These are phyloP conservation scores for Clinocottus analis DNA, from an alignment of 2,113 vertebrate genomes.

Conservation along the genomic window DNA sequence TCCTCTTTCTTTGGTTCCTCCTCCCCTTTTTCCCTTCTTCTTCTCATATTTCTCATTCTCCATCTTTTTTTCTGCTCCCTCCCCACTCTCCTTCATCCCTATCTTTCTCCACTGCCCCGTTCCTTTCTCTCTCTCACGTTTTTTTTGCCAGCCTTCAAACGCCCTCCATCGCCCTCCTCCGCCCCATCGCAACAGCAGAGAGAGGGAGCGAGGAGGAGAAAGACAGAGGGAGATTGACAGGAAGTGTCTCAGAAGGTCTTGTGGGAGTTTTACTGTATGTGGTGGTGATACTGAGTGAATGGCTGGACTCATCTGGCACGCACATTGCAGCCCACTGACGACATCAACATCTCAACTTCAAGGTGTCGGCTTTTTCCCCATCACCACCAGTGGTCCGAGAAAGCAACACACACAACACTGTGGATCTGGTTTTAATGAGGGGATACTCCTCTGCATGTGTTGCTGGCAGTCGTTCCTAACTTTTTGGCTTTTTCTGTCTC, in stretches of 20 bases:
- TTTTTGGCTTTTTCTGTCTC: neutral
- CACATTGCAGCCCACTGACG: slow-evolving; percentile 60
- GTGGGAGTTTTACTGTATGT: slow-evolving; percentile 23
- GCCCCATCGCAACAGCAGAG: slow-evolving; percentile 29
- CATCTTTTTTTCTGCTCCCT: slow-evolving; percentile 41
- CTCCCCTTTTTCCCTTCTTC: no score
- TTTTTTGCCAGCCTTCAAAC: slow-evolving; percentile 44
- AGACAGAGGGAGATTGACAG: slow-evolving; percentile 39
- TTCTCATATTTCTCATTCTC: slow-evolving; percentile 49
- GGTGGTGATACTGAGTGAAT: slow-evolving; percentile 44
- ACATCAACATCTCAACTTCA: slow-evolving; percentile 25
- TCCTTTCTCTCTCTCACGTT: slow-evolving; percentile 1
- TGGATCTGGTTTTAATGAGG: slow-evolving; percentile 38
- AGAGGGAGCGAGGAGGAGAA: slow-evolving; percentile 9
- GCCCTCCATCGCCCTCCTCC: slow-evolving; percentile 14
- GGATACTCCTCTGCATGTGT: slow-evolving; percentile 24
- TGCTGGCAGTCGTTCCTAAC: neutral
- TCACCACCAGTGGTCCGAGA: slow-evolving; percentile 15
- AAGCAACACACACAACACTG: slow-evolving; percentile 1
- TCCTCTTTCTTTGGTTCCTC: slow-evolving; percentile 37
- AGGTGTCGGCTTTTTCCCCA: slow-evolving; percentile 33
- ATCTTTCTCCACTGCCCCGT: slow-evolving; percentile 34
- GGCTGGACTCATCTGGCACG: slow-evolving; percentile 62
- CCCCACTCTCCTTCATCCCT: slow-evolving; percentile 45
- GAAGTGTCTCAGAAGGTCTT: slow-evolving; percentile 17